Conservation (phyloP, 1,140 invertebrate species). For the Drosophila lini region DNA sequence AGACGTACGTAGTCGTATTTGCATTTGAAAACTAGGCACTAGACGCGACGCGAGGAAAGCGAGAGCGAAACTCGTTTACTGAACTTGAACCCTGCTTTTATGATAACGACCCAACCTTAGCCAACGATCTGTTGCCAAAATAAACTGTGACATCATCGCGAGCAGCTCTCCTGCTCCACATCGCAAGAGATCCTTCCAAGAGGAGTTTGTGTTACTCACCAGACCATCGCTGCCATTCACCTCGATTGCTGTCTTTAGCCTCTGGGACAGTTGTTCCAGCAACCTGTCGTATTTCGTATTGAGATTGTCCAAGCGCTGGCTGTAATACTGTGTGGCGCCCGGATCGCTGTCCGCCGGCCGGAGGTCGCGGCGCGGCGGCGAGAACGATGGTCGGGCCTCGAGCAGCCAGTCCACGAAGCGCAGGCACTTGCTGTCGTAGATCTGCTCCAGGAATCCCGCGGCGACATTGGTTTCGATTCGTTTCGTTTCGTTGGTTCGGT, state of each 20-base stretch:
- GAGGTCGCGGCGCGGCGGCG: conserved; percentile 81
- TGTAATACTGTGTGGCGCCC: conserved; percentile 91
- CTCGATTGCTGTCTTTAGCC: conserved; percentile 85
- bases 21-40: conserved; percentile 45
- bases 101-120: conserved; percentile 13
- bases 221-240: conserved; percentile 85
- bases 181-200: conserved; percentile 32
- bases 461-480: conserved; percentile 26
- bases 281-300: conserved; percentile 93
- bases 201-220: conserved; percentile 86
- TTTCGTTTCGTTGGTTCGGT: conserved; percentile 36
- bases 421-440: conserved; percentile 92
- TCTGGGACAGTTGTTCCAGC: conserved; percentile 89
- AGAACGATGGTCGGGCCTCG: conserved; percentile 86
- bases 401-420: conserved; percentile 95
- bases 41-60: conserved; percentile 40
- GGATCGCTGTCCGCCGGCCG: conserved; percentile 79
- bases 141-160: conserved; percentile 46
- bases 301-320: conserved; percentile 92
- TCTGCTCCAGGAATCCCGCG: conserved; percentile 80
- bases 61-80: conserved; percentile 65
- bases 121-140: conserved; percentile 29
- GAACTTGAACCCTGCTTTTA: conserved; percentile 64
- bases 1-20: conserved; percentile 43
- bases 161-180: conserved; percentile 2